Conservation (phyloP, 2,113 vertebrate species). For the Psilopogon haemacephalus region DNA sequence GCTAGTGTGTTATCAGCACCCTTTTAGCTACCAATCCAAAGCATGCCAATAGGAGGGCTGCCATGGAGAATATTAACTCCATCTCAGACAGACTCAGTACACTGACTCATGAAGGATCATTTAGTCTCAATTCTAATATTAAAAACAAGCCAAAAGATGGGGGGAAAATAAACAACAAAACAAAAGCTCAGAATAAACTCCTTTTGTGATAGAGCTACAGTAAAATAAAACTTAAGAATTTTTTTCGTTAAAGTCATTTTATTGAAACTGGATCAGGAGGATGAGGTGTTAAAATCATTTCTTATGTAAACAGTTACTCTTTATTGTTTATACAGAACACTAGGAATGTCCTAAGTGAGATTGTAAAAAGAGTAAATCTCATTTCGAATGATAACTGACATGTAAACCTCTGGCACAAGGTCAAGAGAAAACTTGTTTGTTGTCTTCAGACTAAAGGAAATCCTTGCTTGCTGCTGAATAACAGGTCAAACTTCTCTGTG, state of each 20-base stretch:
- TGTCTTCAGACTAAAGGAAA: slow-evolving; percentile 6
- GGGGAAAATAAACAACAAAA: fast-evolving
- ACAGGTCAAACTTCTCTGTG: not conserved
- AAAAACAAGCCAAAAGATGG: not conserved
- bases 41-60: no score
- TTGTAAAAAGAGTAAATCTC: not conserved
- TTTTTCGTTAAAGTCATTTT: not conserved
- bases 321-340: not conserved
- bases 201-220: not conserved
- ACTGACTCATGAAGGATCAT: not conserved
- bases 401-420: not conserved
- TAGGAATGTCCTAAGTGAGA: not conserved
- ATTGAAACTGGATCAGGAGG: not conserved
- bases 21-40: no score
- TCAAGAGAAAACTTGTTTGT: not conserved
- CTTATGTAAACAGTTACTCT: not conserved
- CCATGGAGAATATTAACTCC: not conserved
- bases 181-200: not conserved
- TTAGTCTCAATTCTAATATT: not conserved
- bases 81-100: not conserved
- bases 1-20: no score
- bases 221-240: not conserved
- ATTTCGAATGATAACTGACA: slow-evolving; percentile 4
- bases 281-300: not conserved
- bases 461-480: not conserved